Conservation (phyloP, 1,140 invertebrate species). For the Chlorops oryzae region DNA sequence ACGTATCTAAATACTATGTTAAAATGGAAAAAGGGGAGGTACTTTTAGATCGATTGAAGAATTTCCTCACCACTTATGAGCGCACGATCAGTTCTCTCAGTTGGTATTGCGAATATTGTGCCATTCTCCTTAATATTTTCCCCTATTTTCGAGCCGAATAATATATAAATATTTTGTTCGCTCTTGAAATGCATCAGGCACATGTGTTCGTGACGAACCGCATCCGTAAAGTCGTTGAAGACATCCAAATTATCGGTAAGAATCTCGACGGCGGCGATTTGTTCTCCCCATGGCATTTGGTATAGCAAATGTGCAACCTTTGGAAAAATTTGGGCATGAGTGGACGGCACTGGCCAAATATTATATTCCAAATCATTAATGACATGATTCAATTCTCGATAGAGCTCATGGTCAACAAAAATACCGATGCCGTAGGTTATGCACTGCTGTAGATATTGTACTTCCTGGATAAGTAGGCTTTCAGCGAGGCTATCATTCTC, state of each 20-base stretch:
- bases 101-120: constrained; percentile 38
- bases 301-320: constrained; percentile 41
- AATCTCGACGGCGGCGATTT: constrained; percentile 44
- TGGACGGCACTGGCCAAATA: constrained; percentile 43
- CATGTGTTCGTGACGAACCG: constrained; percentile 37
- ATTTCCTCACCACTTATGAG: constrained; percentile 31
- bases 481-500: constrained; percentile 29
- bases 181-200: constrained; percentile 46
- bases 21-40: neutral
- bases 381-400: constrained; percentile 26
- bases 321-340: constrained; percentile 28
- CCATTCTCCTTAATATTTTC: constrained; percentile 40
- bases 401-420: constrained; percentile 37
- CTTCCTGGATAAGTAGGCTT: constrained; percentile 39
- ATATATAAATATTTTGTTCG: constrained; percentile 37
- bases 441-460: constrained; percentile 42
- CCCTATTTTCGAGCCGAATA: constrained; percentile 40
- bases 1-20: too few species aligned
- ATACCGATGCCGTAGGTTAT: constrained; percentile 35
- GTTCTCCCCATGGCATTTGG: constrained; percentile 44
- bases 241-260: constrained; percentile 34
- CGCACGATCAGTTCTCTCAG: constrained; percentile 28
- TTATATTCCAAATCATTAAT: constrained; percentile 41
- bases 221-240: constrained; percentile 45
- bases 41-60: neutral